Conservation (phyloP, 1,140 invertebrate species). For the Hestina assimilis region DNA sequence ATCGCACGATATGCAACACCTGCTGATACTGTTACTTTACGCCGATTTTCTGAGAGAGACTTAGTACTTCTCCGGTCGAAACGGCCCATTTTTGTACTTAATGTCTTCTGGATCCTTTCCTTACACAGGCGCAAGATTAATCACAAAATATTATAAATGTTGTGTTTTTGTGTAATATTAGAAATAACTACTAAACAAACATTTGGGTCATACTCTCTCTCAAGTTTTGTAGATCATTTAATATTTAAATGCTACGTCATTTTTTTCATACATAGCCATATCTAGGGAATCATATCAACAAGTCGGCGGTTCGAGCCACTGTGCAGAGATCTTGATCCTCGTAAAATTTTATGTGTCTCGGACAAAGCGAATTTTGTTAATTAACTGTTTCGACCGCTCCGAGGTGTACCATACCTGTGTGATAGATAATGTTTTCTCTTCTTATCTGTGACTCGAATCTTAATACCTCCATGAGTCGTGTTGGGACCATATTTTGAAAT, state of each 20-base stretch:
- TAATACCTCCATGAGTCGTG: conserved; percentile 39
- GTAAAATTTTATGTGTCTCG: conserved; percentile 76
- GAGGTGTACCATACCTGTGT: conserved; percentile 45
- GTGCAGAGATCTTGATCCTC: conserved; percentile 69
- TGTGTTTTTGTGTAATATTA: too few relatives aligned
- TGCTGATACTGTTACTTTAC: too few relatives aligned
- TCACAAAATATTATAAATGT: too few relatives aligned
- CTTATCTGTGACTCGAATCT: conserved; percentile 57
- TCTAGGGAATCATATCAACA: conserved; percentile 21
- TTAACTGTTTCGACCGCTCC: conserved; percentile 59
- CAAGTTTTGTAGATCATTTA: too few relatives aligned
- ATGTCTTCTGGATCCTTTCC: too few relatives aligned
- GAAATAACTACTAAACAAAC: too few relatives aligned
- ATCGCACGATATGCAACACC: too few relatives aligned
- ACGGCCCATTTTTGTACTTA: too few relatives aligned
- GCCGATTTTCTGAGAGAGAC: too few relatives aligned
- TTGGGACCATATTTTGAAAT: conserved; percentile 38
- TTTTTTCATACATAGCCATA: not conserved
- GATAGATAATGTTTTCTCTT: conserved; percentile 64
- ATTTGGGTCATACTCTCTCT: too few relatives aligned
- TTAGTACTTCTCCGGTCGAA: too few relatives aligned
- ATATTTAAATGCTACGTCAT: not conserved
- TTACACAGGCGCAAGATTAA: too few relatives aligned
- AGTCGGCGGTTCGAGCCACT: conserved; percentile 42
- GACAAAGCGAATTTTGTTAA: conserved; percentile 78